Base-by-base conservation (phyloP, 2,888 invertebrate species). In the Eupeodes luniger region DNA sequence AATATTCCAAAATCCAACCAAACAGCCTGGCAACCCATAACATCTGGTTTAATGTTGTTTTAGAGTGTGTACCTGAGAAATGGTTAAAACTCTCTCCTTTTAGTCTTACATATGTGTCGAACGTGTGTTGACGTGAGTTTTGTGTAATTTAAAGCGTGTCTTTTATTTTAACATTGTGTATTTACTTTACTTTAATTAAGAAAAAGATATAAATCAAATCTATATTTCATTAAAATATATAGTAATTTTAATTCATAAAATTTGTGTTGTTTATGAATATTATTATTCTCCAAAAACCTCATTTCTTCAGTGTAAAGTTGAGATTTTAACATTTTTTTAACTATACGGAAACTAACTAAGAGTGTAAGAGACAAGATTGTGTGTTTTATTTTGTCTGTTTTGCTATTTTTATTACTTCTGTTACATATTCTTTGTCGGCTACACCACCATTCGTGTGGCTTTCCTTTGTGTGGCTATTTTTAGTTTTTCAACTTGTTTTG, bases 81-180 rank as follows among this genome's bases (percentile, higher is more conserved):
- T 81, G 78, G 85, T 57, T 75, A 86, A 89, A 84, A 89, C 89
- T 90, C 90, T 90, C 90, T 89, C 89, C 87, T 89, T 87, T 89
- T 79, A 89, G 89, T 89, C 87, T 88, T 85, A 85, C 87, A 89
- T 89, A 81, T 87, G 89, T 90, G 84, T 69, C 86, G 90, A 89
- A 77, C 85, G 89, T 88, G 90, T 83, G 81, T 85, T 89, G 90
- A 90, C 90, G 90, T 89, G 89, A 79, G 72, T 85, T 85, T 84
- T 84, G 81, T 88, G 85, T 85, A 78, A 75, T 75, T 66, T 59
- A 61, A 84, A 62, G 81, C 40, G 74, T 47, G 47, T 44, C 36
- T 64, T 67, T 34, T 59, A 40, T 34, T 72, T 53, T n/a, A 3
- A 27, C 2, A 27, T 27, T 27, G 27, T 67, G 55, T 69, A 44